Evolutionary conservation across 1,140 invertebrate genomes (phyloP).

Genomic region (Schlechtendalia chinensis): DNA sequence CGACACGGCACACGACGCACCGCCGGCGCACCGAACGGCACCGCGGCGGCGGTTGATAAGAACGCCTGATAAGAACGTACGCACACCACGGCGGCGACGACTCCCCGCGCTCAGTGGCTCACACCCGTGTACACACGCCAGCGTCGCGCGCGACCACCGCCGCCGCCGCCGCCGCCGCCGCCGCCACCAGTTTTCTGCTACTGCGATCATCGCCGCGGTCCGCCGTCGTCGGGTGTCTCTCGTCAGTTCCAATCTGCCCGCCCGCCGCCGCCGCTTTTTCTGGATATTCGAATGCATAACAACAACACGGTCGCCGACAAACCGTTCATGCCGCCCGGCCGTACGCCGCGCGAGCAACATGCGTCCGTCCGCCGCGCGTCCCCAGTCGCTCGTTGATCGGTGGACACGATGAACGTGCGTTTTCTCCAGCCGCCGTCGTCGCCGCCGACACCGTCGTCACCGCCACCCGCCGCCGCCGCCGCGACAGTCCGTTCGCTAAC

Average conservation of each 20-base stretch:
- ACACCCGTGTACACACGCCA: too few species aligned
- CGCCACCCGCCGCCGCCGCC: too few species aligned
- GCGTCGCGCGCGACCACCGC: background rate
- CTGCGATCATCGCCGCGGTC: background rate
- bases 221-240: background rate
- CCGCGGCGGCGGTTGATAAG: too few species aligned
- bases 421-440: background rate
- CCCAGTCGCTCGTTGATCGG: background rate
- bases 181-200: too few species aligned
- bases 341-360: background rate
- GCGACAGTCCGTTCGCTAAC: too few species aligned
- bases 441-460: background rate
- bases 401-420: conserved; percentile 3
- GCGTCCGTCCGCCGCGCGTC: background rate
- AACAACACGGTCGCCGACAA: background rate
- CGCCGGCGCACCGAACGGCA: too few species aligned
- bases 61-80: background rate
- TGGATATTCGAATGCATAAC: too few species aligned
- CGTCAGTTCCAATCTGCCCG: background rate
- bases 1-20: too few species aligned
- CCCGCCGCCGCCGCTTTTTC: background rate
- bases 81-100: background rate
- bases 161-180: background rate
- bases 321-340: background rate
- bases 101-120: too few species aligned